Base-by-base conservation (phyloP, 2,113 vertebrate genomes). In the Cynoglossus semilaevis region DNA sequence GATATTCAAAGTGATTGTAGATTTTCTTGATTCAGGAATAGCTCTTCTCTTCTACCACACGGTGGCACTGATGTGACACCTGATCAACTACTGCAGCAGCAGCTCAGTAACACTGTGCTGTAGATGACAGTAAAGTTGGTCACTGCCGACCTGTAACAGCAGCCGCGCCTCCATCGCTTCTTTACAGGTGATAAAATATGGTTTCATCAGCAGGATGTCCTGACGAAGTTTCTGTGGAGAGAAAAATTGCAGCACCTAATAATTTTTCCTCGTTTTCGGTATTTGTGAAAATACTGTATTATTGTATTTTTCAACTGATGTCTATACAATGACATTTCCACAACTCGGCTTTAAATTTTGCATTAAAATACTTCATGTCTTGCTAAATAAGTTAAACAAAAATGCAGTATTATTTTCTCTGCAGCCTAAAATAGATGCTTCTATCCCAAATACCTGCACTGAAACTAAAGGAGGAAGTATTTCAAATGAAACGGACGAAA, bases 151-250 rank as follows among this genome's bases (percentile, higher is more conserved):
- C 93, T 98, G 95, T 36, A 99, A 85, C 53, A 99, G 90, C 38
- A 99, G 86, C 14, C 96, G 93, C 0, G 95, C 93, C 61, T 98
- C 95, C 97, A 98, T 96, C 0, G 96, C 97, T 74, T 99, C 96
- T 80, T 93, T 98, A 85, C 96, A 98, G 4, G 97, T 98, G 76
- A 99, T 92, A 80, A 99, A 98, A 84, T 99, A 99, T 0, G 97
- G 97, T 87, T 98, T 99, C 97, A 99, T 98, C 47, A 96, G 81
- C 63, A 99, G 87, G 83, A 99, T 97, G 77, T 99, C 97, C 86
- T 98, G 96, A 56, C 96, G 95, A 52, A 98, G 91, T 85, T 99
- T 99, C 97, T 99, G 86, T 4, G 10, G 72, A 55, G 1, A 35
- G 61, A 50, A 59, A 60, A 10, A 0, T 56, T 15, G 50, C 13